Base-by-base conservation (phyloP, 92 coral and sea anemone species). In the Epizoanthus scotinus region DNA sequence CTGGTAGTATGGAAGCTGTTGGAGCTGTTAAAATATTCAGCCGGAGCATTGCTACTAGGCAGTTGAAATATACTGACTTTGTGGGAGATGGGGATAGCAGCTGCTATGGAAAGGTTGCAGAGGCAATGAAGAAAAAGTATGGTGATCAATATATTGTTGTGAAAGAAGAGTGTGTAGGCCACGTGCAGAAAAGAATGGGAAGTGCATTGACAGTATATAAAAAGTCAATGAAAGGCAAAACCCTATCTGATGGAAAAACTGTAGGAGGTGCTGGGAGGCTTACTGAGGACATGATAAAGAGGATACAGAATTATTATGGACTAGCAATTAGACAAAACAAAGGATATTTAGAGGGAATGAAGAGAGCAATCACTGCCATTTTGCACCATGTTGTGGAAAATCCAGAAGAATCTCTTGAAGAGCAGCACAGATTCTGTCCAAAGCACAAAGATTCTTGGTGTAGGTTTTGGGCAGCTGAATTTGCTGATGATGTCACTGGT, bases 61-160 rank as follows among this genome's bases (percentile, higher is more conserved):
- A 78, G 13, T 60, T 78, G 29, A 78, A 63, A 34, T 78, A 78
- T 20, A 78, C 83, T 28, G 54, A 67, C 31, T 79, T 79, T 66
- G 84, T 79, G 8, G 74, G 84, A 15, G 75, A 79, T 22, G 84
- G 72, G 22, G 50, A 79, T 18, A 44, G 72, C 44, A 79, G 73
- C 42, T 64, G 84, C 55, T 63, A 53, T 80, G 77, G 63, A 2
- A 63, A 24, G 36, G 84, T 80, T 18, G 69, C 54, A 63, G 73
- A 65, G 28, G 75, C 75, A 66, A 36, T 56, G 52, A 69, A 62
- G 38, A 55, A 42, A 58, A 69, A 73, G 26, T 31, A 31, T 31
- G 36, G 36, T 4, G 4, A 31, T 31, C 36, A 31, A 31, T 31
- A 31, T 31, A 31, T 31, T 31, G 36, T 31, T 31, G 36, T 31